Base-by-base conservation (phyloP, 2,797 vertebrate genomes). In the Amblyopsis hoosieri region DNA sequence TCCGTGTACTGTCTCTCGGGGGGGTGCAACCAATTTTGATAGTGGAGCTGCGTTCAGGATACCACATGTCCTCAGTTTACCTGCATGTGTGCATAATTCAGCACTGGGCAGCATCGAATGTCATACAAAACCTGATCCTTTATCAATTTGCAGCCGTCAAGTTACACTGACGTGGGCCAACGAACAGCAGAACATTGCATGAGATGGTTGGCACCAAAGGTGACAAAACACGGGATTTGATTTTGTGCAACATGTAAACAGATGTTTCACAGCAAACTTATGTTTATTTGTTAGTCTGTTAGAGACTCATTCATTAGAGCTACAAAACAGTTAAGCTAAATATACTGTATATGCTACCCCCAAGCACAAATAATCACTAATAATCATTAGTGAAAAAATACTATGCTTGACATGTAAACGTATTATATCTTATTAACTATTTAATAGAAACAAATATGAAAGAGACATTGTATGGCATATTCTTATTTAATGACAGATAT, bases 81-180 rank as follows among this genome's bases (percentile, higher is more conserved):
- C 77, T 84, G 79, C 80, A 75, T 64, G 64, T 69, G 89, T 93
- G 89, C 76, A 93, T 93, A 85, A 93, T 93, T 93, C 79, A 94
- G 71, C 72, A 63, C 23, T 67, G 83, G 3, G 23, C 23, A 23
- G 74, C 69, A 54, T 62, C 29, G 70, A 67, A 81, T 81, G 85
- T 86, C 89, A 82, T 64, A 23, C 75, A 77, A 48, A 69, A 64
- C 71, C 76, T 68, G 71, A 57, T 70, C 76, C 71, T 69, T 67
- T 69, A 74, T 68, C 83, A 60, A 65, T 72, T 68, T 63, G 70
- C 57, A 68, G 67, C 67, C 74, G 82, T 92, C 89, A 71, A 76
- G 75, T 90, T 91, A 87, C 87, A 81, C 60, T 33, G 33, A 71
- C 2, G 52, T 51, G 45, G 47, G 69, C 12, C 12, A 29, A 56